Evolutionary conservation across 2,888 invertebrate genomes (phyloP).

Genomic region (Xestia ashworthii): DNA sequence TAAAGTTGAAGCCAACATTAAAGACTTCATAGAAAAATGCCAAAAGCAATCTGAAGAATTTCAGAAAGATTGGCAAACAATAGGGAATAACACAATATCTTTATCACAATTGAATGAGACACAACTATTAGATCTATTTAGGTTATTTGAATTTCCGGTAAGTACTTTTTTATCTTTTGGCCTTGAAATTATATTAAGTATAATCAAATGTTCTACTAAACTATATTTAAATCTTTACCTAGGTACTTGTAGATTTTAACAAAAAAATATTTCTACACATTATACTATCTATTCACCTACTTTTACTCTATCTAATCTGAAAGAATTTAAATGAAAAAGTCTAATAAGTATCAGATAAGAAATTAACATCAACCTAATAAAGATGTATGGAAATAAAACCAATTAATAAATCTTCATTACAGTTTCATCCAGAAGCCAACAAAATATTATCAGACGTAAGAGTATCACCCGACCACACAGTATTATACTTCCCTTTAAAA

Average conservation of each 20-base stretch:
- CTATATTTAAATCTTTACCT: conserved; percentile 13
- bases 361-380: background rate
- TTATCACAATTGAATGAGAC: conserved; percentile 85
- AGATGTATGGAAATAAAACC: background rate
- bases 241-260: background rate
- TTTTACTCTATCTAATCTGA: conserved; percentile 25
- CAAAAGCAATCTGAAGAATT: conserved; percentile 81
- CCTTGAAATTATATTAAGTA: background rate
- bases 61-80: conserved; percentile 84
- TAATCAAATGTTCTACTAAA: conserved; percentile 37
- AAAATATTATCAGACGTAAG: conserved; percentile 90
- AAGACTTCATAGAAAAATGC: conserved; percentile 81
- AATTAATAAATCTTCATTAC: conserved; percentile 68
- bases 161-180: conserved; percentile 70
- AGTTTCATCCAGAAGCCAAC: conserved; percentile 84
- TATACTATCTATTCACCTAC: conserved; percentile 21
- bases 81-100: conserved; percentile 82
- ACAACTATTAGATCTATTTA: conserved; percentile 85
- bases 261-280: conserved; percentile 6
- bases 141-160: conserved; percentile 91
- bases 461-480: conserved; percentile 87
- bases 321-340: background rate
- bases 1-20: conserved; percentile 78
- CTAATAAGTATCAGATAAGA: background rate
- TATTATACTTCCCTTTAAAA: conserved; percentile 92